phyloP scores from a whole-genome alignment of 2,113 vertebrate species.

The Corythornis cristatus region DNA sequence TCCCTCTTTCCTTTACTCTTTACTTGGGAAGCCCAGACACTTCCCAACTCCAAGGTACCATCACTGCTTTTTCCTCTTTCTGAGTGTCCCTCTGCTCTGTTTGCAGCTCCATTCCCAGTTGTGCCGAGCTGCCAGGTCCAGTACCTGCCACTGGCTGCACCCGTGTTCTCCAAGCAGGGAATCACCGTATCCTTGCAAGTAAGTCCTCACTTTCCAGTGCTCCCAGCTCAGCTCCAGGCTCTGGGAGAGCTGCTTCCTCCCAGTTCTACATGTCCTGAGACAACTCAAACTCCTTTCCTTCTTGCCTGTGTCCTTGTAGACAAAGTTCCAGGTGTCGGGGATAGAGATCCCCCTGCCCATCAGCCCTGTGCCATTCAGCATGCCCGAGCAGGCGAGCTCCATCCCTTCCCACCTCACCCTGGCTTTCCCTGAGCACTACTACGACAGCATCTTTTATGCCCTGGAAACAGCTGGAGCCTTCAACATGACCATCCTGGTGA shows the following conservation, averaged over 20 bases:
- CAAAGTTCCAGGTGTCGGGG: conserved; percentile 20
- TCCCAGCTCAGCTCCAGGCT: not conserved
- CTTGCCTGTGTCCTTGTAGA: not conserved
- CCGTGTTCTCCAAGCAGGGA: conserved; percentile 31
- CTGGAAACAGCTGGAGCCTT: conserved; percentile 36
- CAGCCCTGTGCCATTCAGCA: conserved; percentile 26
- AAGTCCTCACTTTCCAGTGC: not conserved
- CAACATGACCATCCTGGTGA: conserved; percentile 46
- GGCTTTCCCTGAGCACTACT: conserved; percentile 43
- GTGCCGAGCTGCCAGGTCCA: conserved; percentile 12
- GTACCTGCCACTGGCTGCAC: conserved; percentile 53
- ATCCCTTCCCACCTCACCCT: conserved; percentile 37
- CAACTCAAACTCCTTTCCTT: not conserved
- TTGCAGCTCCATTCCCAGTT: conserved; percentile 40
- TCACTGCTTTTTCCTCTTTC: not conserved
- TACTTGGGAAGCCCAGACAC: accelerated
- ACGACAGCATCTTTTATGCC: conserved; percentile 28
- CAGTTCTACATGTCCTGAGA: accelerated
- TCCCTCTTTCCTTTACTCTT: not conserved
- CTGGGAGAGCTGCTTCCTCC: not conserved
- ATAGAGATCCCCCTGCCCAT: not conserved
- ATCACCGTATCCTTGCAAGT: conserved; percentile 51
- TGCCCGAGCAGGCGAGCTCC: not conserved
- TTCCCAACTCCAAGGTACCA: not conserved
- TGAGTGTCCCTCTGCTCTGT: not conserved